Base-by-base conservation (phyloP, 1,140 invertebrate species). In the Triops longicaudatus region DNA sequence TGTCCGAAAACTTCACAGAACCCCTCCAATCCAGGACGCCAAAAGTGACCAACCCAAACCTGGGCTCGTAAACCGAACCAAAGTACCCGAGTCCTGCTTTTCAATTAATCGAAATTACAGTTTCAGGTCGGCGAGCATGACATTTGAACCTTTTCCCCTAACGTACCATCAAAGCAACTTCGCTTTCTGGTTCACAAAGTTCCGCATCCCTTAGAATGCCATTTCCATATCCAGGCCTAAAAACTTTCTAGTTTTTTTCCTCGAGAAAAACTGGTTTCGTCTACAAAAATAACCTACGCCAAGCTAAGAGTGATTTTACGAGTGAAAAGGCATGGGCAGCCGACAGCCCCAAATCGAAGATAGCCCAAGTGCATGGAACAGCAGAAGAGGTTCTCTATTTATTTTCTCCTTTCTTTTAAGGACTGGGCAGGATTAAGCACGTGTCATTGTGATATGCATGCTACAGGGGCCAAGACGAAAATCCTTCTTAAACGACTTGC, bases 371-470 rank as follows among this genome's bases (percentile, higher is more conserved):
- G 50, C 50, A 14, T 63, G 17, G n/a, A 63, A 63, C 50, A 63
- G 50, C 17, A 10, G 31, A 7, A 37, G 7, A 37, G 31, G 2
- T 37, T 37, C 31, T 37, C 31, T 37, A 37, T 37, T 37, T 37
- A 7, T 37, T 37, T 7, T 37, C 31, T 37, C 31, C 7, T 22
- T 22, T 63, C 50, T 63, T 63, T 63, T 22, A n/a, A 63, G 50
- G 50, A 5, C 50, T 63, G 50, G 31, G 22, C 50, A 63, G 50
- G 50, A 63, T 63, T 63, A 63, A 63, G 50, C 50, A 63, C 50
- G 50, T 63, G 50, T 63, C 50, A 63, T 63, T 63, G 50, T 63
- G 50, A 63, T 63, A 63, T 63, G 10, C 50, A 22, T 63, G 50
- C 50, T 1, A 63, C 22, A 14, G 14, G 2, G 14, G 31, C 50